These are phyloP conservation scores for Onthophagus taurus DNA, from an alignment of 1,140 invertebrate genomes.

Conservation along the genomic window DNA sequence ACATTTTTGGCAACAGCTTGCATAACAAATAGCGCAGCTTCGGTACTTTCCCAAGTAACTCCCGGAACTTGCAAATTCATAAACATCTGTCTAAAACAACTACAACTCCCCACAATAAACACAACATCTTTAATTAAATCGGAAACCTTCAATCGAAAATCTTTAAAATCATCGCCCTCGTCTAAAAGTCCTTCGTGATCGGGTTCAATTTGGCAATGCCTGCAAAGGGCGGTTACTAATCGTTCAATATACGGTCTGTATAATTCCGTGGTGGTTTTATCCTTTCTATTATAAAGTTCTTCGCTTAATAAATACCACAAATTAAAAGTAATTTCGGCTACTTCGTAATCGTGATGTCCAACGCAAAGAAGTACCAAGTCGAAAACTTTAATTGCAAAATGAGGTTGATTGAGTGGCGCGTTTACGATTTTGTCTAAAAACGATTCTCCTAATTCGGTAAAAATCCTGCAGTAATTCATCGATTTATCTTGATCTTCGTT, in stretches of 20 bases:
- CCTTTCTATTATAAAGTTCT: constrained; percentile 82
- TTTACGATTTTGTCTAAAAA: constrained; percentile 77
- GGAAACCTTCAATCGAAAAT: constrained; percentile 82
- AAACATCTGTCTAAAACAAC: constrained; percentile 89
- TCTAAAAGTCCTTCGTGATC: constrained; percentile 87
- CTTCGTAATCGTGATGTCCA: constrained; percentile 96
- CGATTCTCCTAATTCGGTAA: constrained; percentile 88
- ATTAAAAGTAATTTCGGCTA: constrained; percentile 94
- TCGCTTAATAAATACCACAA: constrained; percentile 95
- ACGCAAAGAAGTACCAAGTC: constrained; percentile 87
- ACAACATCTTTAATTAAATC: constrained; percentile 95
- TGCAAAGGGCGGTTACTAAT: constrained; percentile 71
- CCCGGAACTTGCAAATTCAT: constrained; percentile 54
- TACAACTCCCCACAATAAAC: constrained; percentile 90
- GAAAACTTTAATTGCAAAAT: constrained; percentile 78
- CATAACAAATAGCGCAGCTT: constrained; percentile 95
- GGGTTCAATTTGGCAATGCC: constrained; percentile 84
- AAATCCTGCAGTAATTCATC: constrained; percentile 88
- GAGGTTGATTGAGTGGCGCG: constrained; percentile 42
- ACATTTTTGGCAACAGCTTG: constrained; percentile 92
- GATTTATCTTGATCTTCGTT: constrained; percentile 87
- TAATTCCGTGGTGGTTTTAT: constrained; percentile 61
- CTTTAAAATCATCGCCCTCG: constrained; percentile 73
- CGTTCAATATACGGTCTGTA: constrained; percentile 89
- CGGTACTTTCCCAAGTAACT: constrained; percentile 82